These are phyloP conservation scores for Campoletis raptor DNA, from an alignment of 2,888 invertebrate genomes.

Conservation along the genomic window DNA sequence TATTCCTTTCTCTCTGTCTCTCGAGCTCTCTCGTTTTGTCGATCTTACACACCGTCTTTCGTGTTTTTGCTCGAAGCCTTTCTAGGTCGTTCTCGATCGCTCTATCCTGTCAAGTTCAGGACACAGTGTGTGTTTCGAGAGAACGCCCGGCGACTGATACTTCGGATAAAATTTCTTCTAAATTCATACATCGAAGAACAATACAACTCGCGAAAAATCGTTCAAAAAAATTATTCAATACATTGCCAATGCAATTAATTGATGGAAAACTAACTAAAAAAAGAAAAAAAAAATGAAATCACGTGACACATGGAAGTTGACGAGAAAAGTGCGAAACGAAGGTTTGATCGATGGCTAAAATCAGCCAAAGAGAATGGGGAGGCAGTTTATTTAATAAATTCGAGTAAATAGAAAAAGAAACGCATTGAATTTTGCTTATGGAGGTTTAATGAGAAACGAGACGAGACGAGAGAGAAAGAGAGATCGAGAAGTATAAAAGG, in stretches of 20 bases:
- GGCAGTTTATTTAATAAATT: conserved; percentile 46
- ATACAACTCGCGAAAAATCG: neutral
- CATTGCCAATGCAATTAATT: neutral
- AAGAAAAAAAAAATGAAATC: neutral
- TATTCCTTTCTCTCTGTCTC: conserved; percentile 17
- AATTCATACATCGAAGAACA: neutral
- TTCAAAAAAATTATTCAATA: neutral
- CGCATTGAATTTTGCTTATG: conserved; percentile 39
- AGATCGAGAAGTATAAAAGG: conserved; percentile 35
- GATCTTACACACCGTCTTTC: conserved; percentile 25
- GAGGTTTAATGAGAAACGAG: conserved; percentile 41
- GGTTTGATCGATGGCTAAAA: neutral
- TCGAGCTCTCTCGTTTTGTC: conserved; percentile 4
- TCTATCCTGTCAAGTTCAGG: conserved; percentile 71
- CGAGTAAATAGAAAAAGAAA: conserved; percentile 36
- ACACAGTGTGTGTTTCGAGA: conserved; percentile 42
- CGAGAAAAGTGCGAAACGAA: neutral
- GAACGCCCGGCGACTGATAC: conserved; percentile 55
- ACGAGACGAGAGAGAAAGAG: neutral
- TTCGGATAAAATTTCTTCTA: neutral
- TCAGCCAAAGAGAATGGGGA: neutral
- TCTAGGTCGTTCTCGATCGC: conserved; percentile 83
- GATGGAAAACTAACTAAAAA: neutral
- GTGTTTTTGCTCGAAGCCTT: conserved; percentile 77
- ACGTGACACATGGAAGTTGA: no score